phyloP scores from a whole-genome alignment of 2,113 vertebrate genomes.

The Hippocampus mohnikei region DNA sequence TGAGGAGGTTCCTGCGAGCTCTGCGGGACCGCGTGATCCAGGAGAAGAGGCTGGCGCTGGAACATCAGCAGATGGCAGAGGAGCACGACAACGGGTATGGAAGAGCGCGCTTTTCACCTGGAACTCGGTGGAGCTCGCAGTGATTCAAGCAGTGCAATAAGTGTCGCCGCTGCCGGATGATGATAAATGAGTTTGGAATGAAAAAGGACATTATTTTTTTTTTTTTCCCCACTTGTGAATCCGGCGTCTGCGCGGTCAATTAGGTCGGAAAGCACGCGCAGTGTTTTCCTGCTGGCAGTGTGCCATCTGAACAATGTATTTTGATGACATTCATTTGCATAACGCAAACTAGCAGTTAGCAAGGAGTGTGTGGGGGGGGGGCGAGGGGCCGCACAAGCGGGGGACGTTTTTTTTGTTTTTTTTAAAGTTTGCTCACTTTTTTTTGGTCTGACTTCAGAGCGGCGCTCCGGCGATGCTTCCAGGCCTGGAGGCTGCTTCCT shows the following conservation, averaged over 20 bases:
- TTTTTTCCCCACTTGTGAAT: neutral
- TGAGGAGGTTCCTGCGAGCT: constrained; percentile 70
- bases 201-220: neutral
- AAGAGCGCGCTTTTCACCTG: neutral
- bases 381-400: neutral
- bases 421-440: constrained; percentile 2
- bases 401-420: neutral
- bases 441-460: constrained; percentile 69
- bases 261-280: neutral
- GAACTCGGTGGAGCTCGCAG: neutral
- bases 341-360: neutral
- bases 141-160: neutral
- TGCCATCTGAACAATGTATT: neutral
- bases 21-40: constrained; percentile 71
- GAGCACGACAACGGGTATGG: constrained; percentile 79
- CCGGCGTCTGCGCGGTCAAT: neutral
- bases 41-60: constrained; percentile 63
- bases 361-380: neutral
- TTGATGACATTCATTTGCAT: neutral
- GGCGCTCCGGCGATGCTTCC: constrained; percentile 59
- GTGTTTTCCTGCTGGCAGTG: neutral
- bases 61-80: constrained; percentile 68
- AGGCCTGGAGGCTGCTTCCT: constrained; percentile 77
- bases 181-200: neutral
- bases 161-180: neutral